A percentile compares a stretch with the other conserved stretches of the same genome.
Evolutionary conservation across 2,113 vertebrate genomes (phyloP).

Genomic region (Uropsilus gracilis): DNA sequence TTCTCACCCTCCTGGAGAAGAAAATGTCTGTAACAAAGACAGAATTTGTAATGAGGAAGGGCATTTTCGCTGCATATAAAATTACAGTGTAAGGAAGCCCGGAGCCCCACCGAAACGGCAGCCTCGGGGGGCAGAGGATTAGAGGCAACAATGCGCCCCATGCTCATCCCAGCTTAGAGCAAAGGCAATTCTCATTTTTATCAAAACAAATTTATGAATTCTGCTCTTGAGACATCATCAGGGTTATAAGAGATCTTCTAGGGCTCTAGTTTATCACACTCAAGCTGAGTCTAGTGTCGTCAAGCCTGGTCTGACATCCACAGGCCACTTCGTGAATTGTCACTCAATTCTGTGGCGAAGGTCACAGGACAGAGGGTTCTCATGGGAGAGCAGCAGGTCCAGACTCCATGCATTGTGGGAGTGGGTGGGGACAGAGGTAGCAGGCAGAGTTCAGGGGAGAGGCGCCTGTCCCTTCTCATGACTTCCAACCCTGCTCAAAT

Average conservation of each 20-base stretch:
- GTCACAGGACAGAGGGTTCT: neutral
- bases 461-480: neutral
- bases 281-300: neutral
- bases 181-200: neutral
- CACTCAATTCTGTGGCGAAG: neutral
- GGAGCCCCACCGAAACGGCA: neutral
- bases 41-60: neutral
- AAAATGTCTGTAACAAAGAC: neutral
- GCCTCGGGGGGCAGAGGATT: neutral
- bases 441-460: neutral
- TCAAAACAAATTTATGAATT: neutral
- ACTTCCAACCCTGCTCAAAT: neutral
- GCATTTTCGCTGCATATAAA: neutral
- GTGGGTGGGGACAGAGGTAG: neutral
- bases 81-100: neutral
- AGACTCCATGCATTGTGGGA: neutral
- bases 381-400: rapidly evolving
- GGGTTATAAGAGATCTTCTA: neutral
- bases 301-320: neutral
- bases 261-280: neutral
- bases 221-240: neutral
- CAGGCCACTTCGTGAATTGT: neutral
- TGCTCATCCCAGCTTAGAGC: neutral
- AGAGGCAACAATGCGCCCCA: rapidly evolving
- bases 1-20: neutral